Base-by-base conservation (phyloP, 2,888 invertebrate species). In the Nephrocerus scutellatus region DNA sequence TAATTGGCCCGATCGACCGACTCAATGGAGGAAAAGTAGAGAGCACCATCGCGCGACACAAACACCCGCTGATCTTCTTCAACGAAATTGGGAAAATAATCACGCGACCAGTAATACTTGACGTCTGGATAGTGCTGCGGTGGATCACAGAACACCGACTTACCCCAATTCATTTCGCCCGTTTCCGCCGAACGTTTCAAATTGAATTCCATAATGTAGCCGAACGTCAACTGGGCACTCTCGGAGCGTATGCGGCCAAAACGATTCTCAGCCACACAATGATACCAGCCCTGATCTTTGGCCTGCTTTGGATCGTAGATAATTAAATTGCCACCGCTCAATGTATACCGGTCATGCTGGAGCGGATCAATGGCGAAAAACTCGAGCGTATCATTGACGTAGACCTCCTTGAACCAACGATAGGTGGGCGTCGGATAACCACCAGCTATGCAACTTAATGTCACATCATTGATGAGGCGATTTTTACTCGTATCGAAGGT, bases 1-100 rank as follows among this genome's bases (percentile, higher is more conserved):
- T 93, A 93, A 55, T 82, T 85, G 10, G 90, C 92, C 48, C 80
- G 74, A 68, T 93, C 93, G 37, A 91, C 89, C 19, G 80, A 80
- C 68, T 95, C 93, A 53, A 96, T 74, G 6, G 90, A 86, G 14
- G 95, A 91, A 62, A 96, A 95, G 60, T 96, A 96, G 12, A 96
- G 74, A 10, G 92, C 86, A 28, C 95, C 95, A 71, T 95, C 93
- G 56, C 82, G 75, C 0, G 95, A 95, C 0, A 93, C 91, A 72
- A 96, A 95, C 0, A 92, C 87, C 49, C 95, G 74, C 56, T 82
- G 79, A 63, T 92, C 90, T 66, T 93, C 90, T 62, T 93, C 89
- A 2, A 96, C 91, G 52, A 93, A 86, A 65, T 91, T 91, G 0
- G 87, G 86, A 53, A 92, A 90, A 56, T 77, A 83, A 57, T 86